Conservation (phyloP, 2,113 vertebrate species). For the Phaethon lepturus region DNA sequence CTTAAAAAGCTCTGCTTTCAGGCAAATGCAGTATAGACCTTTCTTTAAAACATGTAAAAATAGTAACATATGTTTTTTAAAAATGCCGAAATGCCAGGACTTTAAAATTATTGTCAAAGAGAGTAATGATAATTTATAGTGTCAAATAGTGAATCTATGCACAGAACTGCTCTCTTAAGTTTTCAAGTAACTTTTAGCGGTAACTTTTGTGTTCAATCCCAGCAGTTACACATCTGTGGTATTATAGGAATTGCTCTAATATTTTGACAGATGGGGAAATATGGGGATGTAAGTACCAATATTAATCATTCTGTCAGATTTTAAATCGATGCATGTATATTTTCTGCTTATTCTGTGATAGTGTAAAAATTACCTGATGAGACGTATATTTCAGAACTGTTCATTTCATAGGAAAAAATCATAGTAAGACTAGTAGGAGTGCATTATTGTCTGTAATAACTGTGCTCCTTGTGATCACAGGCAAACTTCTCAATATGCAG, state of each 20-base stretch:
- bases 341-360: neutral
- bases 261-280: constrained; percentile 3
- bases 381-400: neutral
- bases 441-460: neutral
- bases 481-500: neutral
- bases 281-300: neutral
- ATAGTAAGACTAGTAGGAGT: neutral
- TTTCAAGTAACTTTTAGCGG: neutral
- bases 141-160: neutral
- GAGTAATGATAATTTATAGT: neutral
- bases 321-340: neutral
- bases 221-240: neutral
- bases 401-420: neutral
- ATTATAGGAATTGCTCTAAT: neutral
- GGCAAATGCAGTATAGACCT: neutral
- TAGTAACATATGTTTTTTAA: neutral
- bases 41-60: neutral
- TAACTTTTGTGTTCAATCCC: neutral
- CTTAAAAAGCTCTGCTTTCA: neutral
- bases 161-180: neutral
- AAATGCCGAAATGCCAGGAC: neutral
- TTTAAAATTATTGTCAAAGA: neutral
- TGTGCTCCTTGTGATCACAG: neutral
- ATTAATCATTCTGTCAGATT: neutral
- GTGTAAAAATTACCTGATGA: neutral